These are phyloP conservation scores for Tachina fera DNA, from an alignment of 2,888 invertebrate genomes.

Conservation along the genomic window DNA sequence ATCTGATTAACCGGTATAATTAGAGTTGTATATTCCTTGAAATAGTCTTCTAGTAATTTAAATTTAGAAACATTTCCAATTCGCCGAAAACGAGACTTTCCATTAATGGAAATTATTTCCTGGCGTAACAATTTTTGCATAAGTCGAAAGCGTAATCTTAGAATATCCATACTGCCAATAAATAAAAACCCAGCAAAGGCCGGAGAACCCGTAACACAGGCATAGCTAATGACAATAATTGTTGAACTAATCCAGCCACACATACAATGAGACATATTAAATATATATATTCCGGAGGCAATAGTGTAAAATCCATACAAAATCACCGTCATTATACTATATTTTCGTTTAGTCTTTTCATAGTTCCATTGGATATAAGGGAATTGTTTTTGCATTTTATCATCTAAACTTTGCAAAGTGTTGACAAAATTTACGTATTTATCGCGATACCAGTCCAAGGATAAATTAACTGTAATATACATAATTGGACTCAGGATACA, in stretches of 20 bases:
- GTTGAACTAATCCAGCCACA: constrained; percentile 76
- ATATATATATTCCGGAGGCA: constrained; percentile 73
- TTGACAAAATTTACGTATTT: constrained; percentile 74
- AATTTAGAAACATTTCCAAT: constrained; percentile 39
- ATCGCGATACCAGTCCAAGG: constrained; percentile 73
- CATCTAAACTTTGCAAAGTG: constrained; percentile 76
- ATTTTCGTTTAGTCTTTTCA: constrained; percentile 75
- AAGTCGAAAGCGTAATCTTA: constrained; percentile 78
- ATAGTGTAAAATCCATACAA: constrained; percentile 69
- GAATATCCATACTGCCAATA: constrained; percentile 77
- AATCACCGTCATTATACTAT: constrained; percentile 69
- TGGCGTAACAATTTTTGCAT: constrained; percentile 72
- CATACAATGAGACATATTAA: constrained; percentile 75
- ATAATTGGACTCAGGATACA: constrained; percentile 71
- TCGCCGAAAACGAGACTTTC: background rate
- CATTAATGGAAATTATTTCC: background rate
- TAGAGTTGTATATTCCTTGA: constrained; percentile 74
- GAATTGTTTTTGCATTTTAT: constrained; percentile 73
- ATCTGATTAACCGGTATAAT: constrained; percentile 75
- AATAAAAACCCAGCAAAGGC: constrained; percentile 75
- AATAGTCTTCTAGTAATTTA: constrained; percentile 53
- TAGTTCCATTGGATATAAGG: constrained; percentile 77
- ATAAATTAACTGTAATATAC: constrained; percentile 73
- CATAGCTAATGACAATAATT: constrained; percentile 75
- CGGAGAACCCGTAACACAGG: constrained; percentile 74